phyloP scores from a whole-genome alignment of 2,888 invertebrate genomes.

The Fragum sueziense region DNA sequence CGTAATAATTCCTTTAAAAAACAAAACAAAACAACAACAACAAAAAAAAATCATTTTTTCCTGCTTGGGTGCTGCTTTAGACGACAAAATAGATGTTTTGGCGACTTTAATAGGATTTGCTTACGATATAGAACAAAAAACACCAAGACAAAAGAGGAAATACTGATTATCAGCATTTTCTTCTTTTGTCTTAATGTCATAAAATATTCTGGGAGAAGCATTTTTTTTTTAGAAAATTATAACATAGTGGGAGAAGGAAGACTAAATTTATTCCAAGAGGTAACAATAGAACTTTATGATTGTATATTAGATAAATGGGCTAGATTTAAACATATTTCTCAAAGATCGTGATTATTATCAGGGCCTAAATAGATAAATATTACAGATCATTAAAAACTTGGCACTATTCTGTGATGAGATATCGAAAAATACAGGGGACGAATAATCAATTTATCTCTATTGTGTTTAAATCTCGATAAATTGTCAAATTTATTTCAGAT shows the following conservation, averaged over 20 bases:
- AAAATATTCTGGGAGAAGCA: too few relatives aligned
- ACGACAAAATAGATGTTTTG: too few relatives aligned
- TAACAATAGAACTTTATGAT: neutral
- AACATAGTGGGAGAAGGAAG: neutral
- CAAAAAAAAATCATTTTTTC: too few relatives aligned
- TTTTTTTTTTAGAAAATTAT: too few relatives aligned
- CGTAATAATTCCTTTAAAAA: too few relatives aligned
- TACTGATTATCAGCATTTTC: neutral
- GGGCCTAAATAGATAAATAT: neutral
- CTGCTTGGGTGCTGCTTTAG: too few relatives aligned
- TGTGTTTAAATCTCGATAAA: neutral
- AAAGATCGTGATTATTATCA: neutral
- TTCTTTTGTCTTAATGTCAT: neutral
- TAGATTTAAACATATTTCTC: conserved; percentile 5
- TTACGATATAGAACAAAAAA: too few relatives aligned
- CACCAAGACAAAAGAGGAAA: too few relatives aligned
- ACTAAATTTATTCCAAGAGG: neutral
- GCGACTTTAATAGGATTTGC: too few relatives aligned
- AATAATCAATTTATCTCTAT: neutral
- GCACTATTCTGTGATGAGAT: conserved; percentile 9
- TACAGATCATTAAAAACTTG: conserved; percentile 20
- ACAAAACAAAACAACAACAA: too few relatives aligned
- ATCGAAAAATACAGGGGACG: neutral
- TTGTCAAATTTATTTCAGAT: too few relatives aligned
- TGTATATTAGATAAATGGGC: conserved; percentile 14